Base-by-base conservation (phyloP, 2,113 vertebrate species). In the Rattus rattus region DNA sequence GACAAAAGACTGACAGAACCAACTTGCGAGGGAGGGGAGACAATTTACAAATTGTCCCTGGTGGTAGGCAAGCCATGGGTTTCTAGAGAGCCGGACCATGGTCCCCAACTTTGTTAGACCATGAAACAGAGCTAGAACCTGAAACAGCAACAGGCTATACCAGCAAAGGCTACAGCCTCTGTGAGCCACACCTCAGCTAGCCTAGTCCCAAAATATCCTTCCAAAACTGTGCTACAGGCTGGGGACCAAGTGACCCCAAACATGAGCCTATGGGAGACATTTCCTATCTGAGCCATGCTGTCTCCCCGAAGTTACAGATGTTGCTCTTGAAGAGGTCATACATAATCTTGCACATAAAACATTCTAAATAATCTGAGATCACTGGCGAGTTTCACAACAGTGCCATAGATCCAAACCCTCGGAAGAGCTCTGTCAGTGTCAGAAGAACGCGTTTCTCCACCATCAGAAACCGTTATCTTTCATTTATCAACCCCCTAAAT, bases 301-400 rank as follows among this genome's bases (percentile, higher is more conserved):
- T 36, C 2, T 49, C 17, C 9, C 43, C 61, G 80, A 92, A 89
- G 85, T 61, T 28, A 85, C 7, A 22, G 4, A 10, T 39, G 13
- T 19, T 84, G 63, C 43, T 96, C 90, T 17, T 92, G 56, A 95
- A 92, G 63, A 75, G 24, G 28, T 36, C 76, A 49, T 43, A 92
- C 10, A 67, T 24, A 59, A 52, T 67, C 47, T 26, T 63, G 10
- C 43, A 14, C 52, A 91, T 24, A 92, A 96, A 94, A 43, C n/a
- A 43, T 86, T 90, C 91, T 30, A 81, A 93, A 75, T 70, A 92
- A 87, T 11, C 79, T 88, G 91, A 94, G 22, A 88, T 63, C 43
- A 72, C 52, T 90, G 76, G 75, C 59, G 39, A 43, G 10, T 81
- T 93, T 92, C 90, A 88, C 59, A 81, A 33, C 7, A 88, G 26